phyloP scores from a whole-genome alignment of 2,797 vertebrate genomes.

The Centropyge bicolor region DNA sequence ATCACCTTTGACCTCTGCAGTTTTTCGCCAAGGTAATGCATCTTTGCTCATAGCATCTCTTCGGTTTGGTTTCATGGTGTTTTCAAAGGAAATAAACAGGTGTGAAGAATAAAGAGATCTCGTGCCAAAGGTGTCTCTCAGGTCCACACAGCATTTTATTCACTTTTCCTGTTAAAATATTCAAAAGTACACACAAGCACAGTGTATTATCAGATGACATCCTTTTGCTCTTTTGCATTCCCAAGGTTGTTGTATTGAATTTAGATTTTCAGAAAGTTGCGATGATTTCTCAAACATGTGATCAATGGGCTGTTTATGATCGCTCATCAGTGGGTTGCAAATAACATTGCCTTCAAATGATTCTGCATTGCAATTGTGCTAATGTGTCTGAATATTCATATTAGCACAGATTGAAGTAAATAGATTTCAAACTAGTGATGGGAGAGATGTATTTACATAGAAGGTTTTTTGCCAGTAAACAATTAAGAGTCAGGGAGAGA shows the following conservation, averaged over 20 bases:
- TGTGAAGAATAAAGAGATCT: slow-evolving; percentile 41
- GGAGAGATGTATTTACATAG: slow-evolving; percentile 11
- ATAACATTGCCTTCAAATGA: slow-evolving; percentile 38
- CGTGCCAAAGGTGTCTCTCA: slow-evolving; percentile 37
- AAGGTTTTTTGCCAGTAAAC: background rate
- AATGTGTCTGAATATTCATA: slow-evolving; percentile 42
- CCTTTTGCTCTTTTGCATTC: slow-evolving; percentile 20
- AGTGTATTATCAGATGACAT: slow-evolving; percentile 8
- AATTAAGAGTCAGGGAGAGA: background rate
- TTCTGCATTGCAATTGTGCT: slow-evolving; percentile 24
- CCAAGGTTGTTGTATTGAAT: slow-evolving; percentile 14
- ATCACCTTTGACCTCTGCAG: slow-evolving; percentile 87
- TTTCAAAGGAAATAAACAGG: slow-evolving; percentile 63
- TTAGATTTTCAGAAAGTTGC: slow-evolving; percentile 30
- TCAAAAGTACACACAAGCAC: slow-evolving; percentile 25
- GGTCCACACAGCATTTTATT: slow-evolving; percentile 32
- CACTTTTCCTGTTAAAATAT: slow-evolving; percentile 23
- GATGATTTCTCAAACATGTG: slow-evolving; percentile 44
- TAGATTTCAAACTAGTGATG: slow-evolving; percentile 10
- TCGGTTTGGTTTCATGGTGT: slow-evolving; percentile 78
- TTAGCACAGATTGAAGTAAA: slow-evolving; percentile 7
- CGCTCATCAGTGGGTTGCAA: slow-evolving; percentile 32
- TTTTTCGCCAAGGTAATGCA: slow-evolving; percentile 89
- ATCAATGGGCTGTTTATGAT: slow-evolving; percentile 38
- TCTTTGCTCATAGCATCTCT: slow-evolving; percentile 82